phyloP scores from a whole-genome alignment of 2,797 vertebrate genomes.

The Neosilurus hyrtlii region DNA sequence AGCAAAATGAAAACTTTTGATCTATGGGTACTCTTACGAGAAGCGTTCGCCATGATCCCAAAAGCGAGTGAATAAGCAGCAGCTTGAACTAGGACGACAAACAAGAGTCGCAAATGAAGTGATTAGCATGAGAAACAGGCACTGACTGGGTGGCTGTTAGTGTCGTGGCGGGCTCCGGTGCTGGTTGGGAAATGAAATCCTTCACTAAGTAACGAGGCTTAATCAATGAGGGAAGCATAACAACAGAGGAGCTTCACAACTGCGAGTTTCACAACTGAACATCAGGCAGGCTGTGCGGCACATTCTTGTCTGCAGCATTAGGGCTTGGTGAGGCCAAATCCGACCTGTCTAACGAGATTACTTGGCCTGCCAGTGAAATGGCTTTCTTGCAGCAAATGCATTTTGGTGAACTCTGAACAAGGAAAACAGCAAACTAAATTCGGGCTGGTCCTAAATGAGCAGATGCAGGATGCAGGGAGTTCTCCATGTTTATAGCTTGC shows the following conservation, averaged over 20 bases:
- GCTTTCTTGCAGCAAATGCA: neutral
- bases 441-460: neutral
- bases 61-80: slow-evolving; percentile 40
- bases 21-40: slow-evolving; percentile 39
- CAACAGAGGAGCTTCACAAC: slow-evolving; percentile 10
- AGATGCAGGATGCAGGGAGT: neutral
- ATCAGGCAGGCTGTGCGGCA: neutral
- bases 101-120: slow-evolving; percentile 56
- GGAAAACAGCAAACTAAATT: neutral
- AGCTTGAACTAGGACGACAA: slow-evolving; percentile 55
- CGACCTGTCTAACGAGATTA: neutral
- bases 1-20: slow-evolving; percentile 38
- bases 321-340: neutral
- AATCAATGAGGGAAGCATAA: slow-evolving; percentile 33
- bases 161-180: slow-evolving; percentile 14
- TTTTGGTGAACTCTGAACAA: neutral
- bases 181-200: slow-evolving; percentile 37
- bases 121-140: slow-evolving; percentile 56
- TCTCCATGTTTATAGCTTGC: neutral
- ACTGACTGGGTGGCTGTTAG: slow-evolving; percentile 35
- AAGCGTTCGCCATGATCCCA: slow-evolving; percentile 39
- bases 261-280: neutral
- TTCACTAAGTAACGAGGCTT: slow-evolving; percentile 40
- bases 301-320: neutral
- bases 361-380: neutral